Percentiles rank a stretch among this genome's conserved stretches.
Conservation (phyloP, 92 coral and sea anemone genomes). For the Phymanthus crucifer region DNA sequence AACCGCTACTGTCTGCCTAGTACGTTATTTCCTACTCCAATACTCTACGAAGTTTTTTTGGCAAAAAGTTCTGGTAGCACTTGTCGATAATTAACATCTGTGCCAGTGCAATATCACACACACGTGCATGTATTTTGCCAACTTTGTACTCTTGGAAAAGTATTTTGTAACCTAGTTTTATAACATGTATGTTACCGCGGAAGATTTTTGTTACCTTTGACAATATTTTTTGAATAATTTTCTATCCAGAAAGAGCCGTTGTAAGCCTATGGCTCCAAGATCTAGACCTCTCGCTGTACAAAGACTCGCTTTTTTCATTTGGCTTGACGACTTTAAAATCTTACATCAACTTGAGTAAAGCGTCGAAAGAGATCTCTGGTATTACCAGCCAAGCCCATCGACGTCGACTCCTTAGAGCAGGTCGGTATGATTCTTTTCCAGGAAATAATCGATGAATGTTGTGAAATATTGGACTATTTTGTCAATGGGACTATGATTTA, state of each 20-base stretch:
- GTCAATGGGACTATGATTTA: neutral
- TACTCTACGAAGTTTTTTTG: no score
- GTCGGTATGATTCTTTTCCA: conserved; percentile 7
- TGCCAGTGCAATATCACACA: no score
- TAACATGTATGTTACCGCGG: no score
- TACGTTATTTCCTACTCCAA: no score
- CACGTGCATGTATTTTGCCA: no score
- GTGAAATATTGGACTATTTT: neutral
- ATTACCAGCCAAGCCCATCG: conserved; percentile 52
- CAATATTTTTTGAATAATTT: neutral
- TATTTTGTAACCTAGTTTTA: neutral
- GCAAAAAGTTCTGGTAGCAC: no score
- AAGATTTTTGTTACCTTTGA: neutral
- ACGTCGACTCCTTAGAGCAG: conserved; percentile 48
- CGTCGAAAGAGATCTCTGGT: conserved; percentile 25
- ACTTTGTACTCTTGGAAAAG: neutral
- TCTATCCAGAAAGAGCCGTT: conserved; percentile 29
- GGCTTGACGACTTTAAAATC: conserved; percentile 43
- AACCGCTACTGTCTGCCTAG: neutral
- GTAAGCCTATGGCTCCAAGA: conserved; percentile 52
- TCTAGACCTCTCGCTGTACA: conserved; percentile 44
- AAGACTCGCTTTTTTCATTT: conserved; percentile 44
- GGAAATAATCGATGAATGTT: neutral
- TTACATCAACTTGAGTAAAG: conserved; percentile 24
- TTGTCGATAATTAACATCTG: no score